phyloP scores from a whole-genome alignment of 2,888 invertebrate genomes.

The Volucella inflata region DNA sequence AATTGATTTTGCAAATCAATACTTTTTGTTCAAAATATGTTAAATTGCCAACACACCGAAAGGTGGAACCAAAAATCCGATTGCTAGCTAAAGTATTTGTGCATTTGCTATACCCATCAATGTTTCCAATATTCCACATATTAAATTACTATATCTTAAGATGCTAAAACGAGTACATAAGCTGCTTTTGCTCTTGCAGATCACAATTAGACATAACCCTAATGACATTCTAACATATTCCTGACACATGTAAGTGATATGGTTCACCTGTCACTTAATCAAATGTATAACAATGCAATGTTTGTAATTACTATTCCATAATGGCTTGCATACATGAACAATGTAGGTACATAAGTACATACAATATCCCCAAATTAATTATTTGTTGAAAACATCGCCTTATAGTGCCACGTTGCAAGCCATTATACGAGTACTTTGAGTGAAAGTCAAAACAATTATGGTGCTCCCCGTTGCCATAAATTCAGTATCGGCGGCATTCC shows the following conservation, averaged over 20 bases:
- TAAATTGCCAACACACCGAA: no score
- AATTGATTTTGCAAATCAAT: no score
- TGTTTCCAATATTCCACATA: no score
- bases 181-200: neutral
- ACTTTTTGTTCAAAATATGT: no score
- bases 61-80: no score
- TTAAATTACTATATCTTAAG: no score
- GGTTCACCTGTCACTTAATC: constrained; percentile 37
- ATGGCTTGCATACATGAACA: neutral
- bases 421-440: constrained; percentile 34
- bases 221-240: constrained; percentile 14
- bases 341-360: no score
- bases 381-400: constrained; percentile 26
- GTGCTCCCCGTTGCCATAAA: constrained; percentile 46
- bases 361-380: constrained; percentile 35
- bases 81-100: no score
- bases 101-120: no score
- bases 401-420: constrained; percentile 23
- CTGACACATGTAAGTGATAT: constrained; percentile 11
- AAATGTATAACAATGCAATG: constrained; percentile 49
- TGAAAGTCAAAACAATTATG: constrained; percentile 57
- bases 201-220: constrained; percentile 6
- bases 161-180: no score
- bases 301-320: constrained; percentile 47
- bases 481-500: constrained; percentile 1